Evolutionary conservation across 2,888 invertebrate species (phyloP), one percentile per base, ranked within the genome.

Genomic region (Drosophila colorata): DNA sequence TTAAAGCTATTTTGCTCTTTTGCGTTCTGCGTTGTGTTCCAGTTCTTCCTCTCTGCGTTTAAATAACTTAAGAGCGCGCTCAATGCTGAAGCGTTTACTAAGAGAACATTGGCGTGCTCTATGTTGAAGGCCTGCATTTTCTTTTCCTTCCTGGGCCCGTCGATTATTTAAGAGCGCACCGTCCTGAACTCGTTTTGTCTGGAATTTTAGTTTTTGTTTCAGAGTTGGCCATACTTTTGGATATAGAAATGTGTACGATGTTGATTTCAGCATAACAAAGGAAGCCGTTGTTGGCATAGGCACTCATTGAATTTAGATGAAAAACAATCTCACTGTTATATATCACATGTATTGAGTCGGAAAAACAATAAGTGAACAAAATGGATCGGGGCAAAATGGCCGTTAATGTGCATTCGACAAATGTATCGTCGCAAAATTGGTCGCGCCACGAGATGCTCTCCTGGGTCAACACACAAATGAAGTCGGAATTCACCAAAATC

Each of bases 381-480:
- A 48, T 5, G 20, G 2, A 25, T 13, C 16, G 8, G 4, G 16
- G 9, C 0, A n/a, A 55, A 3, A 96, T 96, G 97, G 97, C 97
- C 91, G 98, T 99, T 70, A 99, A 99, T 93, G 99, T 99, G 58
- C 98, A 98, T 93, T 98, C 98, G 69, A 99, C 98, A 78, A 99
- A 98, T 93, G 98, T 98, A 66, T 98, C 99, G 55, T 95, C 98
- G 67, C 98, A 99, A 88, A 99, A 99, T 93, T 94, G 99, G 72
- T 98, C 98, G 90, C 95, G 99, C 85, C 98, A 99, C 94, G 99
- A 99, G 91, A 98, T 99, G 96, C 94, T 99, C 80, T 95, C 97
- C 75, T 99, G 99, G 99, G 98, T 99, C 78, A 99, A 99, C 92
- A 97, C 97, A 92, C 97, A 97, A 90, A 94, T 99, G 55, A 96